Evolutionary conservation across 2,888 invertebrate genomes (phyloP).

Genomic region (Ectropis crepuscularia): DNA sequence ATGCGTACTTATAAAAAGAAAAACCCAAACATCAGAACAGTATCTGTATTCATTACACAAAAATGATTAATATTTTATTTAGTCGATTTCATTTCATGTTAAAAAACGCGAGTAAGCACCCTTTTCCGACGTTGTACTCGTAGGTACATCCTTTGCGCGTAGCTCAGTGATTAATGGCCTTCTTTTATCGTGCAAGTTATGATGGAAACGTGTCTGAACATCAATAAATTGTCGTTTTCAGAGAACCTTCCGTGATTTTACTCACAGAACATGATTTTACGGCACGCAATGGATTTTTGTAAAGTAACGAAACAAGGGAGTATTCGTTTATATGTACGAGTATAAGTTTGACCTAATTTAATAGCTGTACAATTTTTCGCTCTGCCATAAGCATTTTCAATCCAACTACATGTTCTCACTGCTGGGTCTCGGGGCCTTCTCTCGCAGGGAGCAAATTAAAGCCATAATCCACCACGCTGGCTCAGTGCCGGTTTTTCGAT

Average conservation of each 20-base stretch:
- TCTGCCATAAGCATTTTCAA: too few relatives aligned
- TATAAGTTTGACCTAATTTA: background rate
- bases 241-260: background rate
- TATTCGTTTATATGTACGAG: background rate
- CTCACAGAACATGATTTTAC: background rate
- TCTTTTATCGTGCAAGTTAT: background rate
- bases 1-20: too few relatives aligned
- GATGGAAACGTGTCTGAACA: slow-evolving; percentile 13
- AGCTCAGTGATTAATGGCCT: background rate
- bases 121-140: background rate
- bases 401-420: too few relatives aligned
- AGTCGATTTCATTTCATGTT: too few relatives aligned
- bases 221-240: slow-evolving; percentile 10
- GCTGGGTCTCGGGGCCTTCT: too few relatives aligned
- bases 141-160: background rate
- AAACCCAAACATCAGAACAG: too few relatives aligned
- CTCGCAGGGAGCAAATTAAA: too few relatives aligned
- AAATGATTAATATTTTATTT: too few relatives aligned
- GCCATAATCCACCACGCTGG: too few relatives aligned
- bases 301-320: background rate
- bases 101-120: slow-evolving; percentile 1
- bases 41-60: too few relatives aligned
- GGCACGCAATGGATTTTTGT: slow-evolving; percentile 14
- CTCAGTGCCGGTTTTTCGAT: too few relatives aligned
- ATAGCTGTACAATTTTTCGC: too few relatives aligned